A percentile compares a stretch with the other conserved stretches of the same genome.
These are phyloP conservation scores for Trichogramma dendrolimi DNA, from an alignment of 2,888 invertebrate species.

Conservation along the genomic window DNA sequence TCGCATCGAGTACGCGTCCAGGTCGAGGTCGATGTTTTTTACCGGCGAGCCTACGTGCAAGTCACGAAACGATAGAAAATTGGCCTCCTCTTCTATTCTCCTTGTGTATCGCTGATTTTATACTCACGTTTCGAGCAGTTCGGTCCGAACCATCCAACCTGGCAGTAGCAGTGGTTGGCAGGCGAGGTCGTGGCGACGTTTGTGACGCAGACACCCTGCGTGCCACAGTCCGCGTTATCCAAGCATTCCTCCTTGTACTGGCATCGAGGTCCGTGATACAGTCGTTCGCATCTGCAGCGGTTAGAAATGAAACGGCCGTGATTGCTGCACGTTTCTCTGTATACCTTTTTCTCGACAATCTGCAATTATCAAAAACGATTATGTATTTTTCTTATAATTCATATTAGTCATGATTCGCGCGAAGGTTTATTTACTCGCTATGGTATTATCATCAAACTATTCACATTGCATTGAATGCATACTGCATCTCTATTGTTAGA, in stretches of 20 bases:
- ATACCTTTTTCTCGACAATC: slow-evolving; percentile 62
- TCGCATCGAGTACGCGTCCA: slow-evolving; percentile 66
- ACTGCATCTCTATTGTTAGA: too few relatives aligned
- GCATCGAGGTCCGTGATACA: slow-evolving; percentile 78
- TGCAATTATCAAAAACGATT: slow-evolving; percentile 22
- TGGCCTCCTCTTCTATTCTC: slow-evolving; percentile 14
- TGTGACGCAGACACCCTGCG: slow-evolving; percentile 80
- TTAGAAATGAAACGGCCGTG: slow-evolving; percentile 76
- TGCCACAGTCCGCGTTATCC: slow-evolving; percentile 79
- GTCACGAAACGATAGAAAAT: slow-evolving; percentile 20
- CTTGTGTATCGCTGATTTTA: not conserved
- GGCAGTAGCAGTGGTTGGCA: slow-evolving; percentile 82
- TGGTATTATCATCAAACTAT: too few relatives aligned
- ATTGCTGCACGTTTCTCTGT: slow-evolving; percentile 79
- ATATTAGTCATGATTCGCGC: not conserved
- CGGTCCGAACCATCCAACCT: slow-evolving; percentile 81
- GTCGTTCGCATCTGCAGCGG: slow-evolving; percentile 75
- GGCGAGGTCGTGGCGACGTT: slow-evolving; percentile 77
- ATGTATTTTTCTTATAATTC: not conserved
- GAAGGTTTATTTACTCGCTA: too few relatives aligned
- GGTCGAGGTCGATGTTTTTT: slow-evolving; percentile 69
- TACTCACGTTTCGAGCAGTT: slow-evolving; percentile 77
- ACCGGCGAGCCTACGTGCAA: slow-evolving; percentile 65
- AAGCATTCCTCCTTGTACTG: slow-evolving; percentile 87
- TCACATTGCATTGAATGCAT: too few relatives aligned